Evolutionary conservation across 1,140 invertebrate species (phyloP).

Genomic region (Cydia fagiglandana): DNA sequence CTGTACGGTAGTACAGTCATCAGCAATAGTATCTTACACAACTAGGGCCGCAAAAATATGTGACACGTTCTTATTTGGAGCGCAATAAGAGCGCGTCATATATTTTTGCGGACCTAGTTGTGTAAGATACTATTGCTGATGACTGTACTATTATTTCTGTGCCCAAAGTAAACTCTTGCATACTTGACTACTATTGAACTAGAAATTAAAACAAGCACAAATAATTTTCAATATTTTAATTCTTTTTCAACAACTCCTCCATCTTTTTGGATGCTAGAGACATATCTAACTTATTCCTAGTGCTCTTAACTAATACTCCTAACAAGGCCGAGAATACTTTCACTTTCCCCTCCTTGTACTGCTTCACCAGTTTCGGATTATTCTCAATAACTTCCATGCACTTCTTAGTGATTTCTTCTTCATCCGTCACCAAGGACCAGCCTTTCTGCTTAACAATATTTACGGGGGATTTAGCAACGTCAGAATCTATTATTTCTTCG

Average conservation of each 20-base stretch:
- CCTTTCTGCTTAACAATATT: slow-evolving; percentile 83
- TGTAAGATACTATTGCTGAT: too few species aligned
- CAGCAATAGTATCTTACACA: too few species aligned
- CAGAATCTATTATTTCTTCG: slow-evolving; percentile 74
- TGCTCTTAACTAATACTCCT: slow-evolving; percentile 80
- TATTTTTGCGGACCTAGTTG: too few species aligned
- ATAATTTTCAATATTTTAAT: slow-evolving; percentile 38
- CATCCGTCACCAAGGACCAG: slow-evolving; percentile 83
- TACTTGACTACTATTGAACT: too few species aligned
- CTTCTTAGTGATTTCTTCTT: slow-evolving; percentile 80
- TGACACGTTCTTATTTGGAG: too few species aligned
- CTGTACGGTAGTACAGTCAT: too few species aligned
- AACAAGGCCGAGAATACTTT: slow-evolving; percentile 84
- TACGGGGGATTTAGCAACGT: slow-evolving; percentile 50
- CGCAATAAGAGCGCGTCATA: too few species aligned
- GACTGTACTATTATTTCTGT: too few species aligned
- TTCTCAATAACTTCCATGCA: slow-evolving; percentile 83
- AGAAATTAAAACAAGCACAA: neutral
- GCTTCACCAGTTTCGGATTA: slow-evolving; percentile 84
- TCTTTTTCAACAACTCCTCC: slow-evolving; percentile 81
- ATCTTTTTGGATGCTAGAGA: slow-evolving; percentile 80
- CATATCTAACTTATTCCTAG: slow-evolving; percentile 85
- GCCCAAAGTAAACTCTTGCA: too few species aligned
- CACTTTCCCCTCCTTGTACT: slow-evolving; percentile 85
- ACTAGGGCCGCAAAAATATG: too few species aligned